These are phyloP conservation scores for Ciconia nigra DNA, from an alignment of 2,797 vertebrate species.

Conservation along the genomic window DNA sequence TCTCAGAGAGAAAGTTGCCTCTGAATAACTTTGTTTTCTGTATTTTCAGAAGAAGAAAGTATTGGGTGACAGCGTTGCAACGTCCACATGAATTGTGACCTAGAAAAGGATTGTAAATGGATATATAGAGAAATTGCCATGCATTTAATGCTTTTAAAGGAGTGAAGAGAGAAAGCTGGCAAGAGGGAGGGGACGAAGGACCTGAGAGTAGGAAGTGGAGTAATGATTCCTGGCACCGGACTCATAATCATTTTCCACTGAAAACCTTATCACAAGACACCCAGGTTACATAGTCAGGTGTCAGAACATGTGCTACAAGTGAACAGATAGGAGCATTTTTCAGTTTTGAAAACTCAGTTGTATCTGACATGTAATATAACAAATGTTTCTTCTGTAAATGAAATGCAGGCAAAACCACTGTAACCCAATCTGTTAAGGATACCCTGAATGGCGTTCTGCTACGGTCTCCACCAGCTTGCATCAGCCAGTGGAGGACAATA, in stretches of 20 bases:
- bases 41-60: not conserved
- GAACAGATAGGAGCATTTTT: not conserved
- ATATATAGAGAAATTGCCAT: not conserved
- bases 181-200: not conserved
- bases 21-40: not conserved
- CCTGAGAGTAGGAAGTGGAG: not conserved
- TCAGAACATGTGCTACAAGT: not conserved
- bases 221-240: not conserved
- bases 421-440: slow-evolving; percentile 83
- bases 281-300: not conserved
- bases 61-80: not conserved
- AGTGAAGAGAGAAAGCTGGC: not conserved
- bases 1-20: not conserved
- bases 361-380: not conserved
- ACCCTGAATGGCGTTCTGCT: slow-evolving; percentile 80
- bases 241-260: not conserved
- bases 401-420: slow-evolving; percentile 87
- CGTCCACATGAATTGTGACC: not conserved
- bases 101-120: not conserved
- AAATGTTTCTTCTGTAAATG: not conserved
- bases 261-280: not conserved
- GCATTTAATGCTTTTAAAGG: not conserved
- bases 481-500: slow-evolving; percentile 82
- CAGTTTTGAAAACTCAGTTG: not conserved
- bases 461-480: slow-evolving; percentile 83